These are phyloP conservation scores for Aldabrachelys gigantea DNA, from an alignment of 2,113 vertebrate genomes.

Conservation along the genomic window DNA sequence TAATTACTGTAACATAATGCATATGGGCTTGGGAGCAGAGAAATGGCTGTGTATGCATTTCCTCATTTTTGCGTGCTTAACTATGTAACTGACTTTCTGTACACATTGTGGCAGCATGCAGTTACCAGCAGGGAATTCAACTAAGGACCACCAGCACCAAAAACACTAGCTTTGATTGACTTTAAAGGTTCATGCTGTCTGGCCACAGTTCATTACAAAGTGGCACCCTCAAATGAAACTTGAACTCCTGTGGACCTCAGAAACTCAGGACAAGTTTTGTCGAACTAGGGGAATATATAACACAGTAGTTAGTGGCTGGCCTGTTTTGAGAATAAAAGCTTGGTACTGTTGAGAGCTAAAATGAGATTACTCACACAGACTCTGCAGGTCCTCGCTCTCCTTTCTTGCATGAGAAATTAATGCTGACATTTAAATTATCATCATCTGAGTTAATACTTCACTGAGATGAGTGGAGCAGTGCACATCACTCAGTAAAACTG, in stretches of 20 bases:
- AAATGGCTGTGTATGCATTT: not conserved
- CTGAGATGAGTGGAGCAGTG: not conserved
- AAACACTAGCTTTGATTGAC: fast-evolving
- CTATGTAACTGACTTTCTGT: not conserved
- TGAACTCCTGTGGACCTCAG: fast-evolving
- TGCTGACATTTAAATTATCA: constrained; percentile 22
- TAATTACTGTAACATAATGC: not conserved
- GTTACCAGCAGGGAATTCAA: not conserved
- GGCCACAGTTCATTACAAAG: not conserved
- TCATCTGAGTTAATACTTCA: not conserved
- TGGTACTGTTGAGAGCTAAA: not conserved
- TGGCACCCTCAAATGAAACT: not conserved
- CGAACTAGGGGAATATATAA: fast-evolving
- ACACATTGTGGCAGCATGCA: not conserved
- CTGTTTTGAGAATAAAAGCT: not conserved
- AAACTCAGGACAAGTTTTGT: fast-evolving
- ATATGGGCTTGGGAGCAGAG: not conserved
- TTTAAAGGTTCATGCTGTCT: not conserved
- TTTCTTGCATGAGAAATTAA: not conserved
- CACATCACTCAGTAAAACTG: constrained; percentile 1
- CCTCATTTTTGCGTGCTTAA: not conserved
- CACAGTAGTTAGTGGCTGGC: fast-evolving
- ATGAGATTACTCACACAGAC: not conserved
- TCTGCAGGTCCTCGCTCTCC: not conserved
- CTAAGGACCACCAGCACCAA: not conserved